A percentile compares a stretch with the other conserved stretches of the same genome.
These are phyloP conservation scores for Smithornis capensis DNA, from an alignment of 2,113 vertebrate species.

Conservation along the genomic window DNA sequence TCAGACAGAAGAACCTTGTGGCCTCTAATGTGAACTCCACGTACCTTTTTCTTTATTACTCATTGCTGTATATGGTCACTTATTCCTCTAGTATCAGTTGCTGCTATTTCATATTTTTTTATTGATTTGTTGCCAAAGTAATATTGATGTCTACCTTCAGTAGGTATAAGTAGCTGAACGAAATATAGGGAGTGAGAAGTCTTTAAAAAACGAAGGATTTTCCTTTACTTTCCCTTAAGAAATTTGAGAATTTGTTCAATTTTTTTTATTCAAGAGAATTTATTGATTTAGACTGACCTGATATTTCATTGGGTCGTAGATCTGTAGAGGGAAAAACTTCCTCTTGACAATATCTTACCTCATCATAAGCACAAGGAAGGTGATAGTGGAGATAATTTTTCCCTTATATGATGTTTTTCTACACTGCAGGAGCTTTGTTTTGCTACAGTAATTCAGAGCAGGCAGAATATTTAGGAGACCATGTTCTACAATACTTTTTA, in stretches of 20 bases:
- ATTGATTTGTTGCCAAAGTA: background rate
- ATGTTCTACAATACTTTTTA: background rate
- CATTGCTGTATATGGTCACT: background rate
- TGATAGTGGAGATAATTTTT: background rate
- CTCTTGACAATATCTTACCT: background rate
- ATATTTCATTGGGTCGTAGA: background rate
- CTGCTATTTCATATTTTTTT: background rate
- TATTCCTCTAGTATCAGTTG: background rate
- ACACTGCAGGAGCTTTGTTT: background rate
- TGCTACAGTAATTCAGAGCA: background rate
- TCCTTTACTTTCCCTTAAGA: background rate
- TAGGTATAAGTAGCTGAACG: background rate
- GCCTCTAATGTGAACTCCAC: background rate
- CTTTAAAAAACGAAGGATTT: accelerated
- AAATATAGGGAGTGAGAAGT: background rate
- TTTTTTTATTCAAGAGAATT: background rate
- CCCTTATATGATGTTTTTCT: background rate
- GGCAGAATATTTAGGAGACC: background rate
- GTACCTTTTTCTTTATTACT: background rate
- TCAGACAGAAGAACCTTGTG: background rate
- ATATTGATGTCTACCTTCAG: background rate
- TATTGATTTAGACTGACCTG: background rate
- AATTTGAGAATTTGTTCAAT: background rate
- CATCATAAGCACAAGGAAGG: background rate
- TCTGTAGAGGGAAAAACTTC: no score